phyloP scores from a whole-genome alignment of 2,797 vertebrate species.

The Lagocephalus sceleratus region DNA sequence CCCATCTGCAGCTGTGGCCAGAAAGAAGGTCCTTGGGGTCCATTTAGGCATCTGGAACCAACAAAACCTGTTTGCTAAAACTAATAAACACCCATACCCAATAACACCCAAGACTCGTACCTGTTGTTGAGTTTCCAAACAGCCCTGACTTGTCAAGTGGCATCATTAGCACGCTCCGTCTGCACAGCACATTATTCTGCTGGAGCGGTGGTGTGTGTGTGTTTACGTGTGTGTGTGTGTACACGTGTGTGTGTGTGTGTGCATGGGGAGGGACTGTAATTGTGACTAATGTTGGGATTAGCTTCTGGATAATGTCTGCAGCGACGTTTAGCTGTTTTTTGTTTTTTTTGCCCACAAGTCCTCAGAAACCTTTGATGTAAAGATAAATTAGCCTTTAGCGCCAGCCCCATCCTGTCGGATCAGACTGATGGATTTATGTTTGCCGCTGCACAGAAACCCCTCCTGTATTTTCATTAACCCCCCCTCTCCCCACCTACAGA shows the following conservation, averaged over 20 bases:
- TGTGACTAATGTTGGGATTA: neutral
- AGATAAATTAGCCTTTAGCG: too few relatives aligned
- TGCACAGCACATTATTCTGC: too few relatives aligned
- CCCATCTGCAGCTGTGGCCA: too few relatives aligned
- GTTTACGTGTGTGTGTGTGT: too few relatives aligned
- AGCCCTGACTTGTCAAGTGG: neutral
- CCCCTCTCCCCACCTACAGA: too few relatives aligned
- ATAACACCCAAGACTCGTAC: neutral
- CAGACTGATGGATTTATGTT: slow-evolving; percentile 24
- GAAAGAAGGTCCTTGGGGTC: too few relatives aligned
- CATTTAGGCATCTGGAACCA: neutral
- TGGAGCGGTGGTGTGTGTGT: too few relatives aligned
- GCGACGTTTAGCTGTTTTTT: slow-evolving; percentile 4
- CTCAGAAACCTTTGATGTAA: neutral
- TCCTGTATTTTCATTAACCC: too few relatives aligned
- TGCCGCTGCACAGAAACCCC: neutral
- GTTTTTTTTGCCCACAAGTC: slow-evolving; percentile 1
- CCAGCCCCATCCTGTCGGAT: neutral
- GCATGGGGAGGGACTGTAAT: too few relatives aligned
- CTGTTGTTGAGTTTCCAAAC: neutral
- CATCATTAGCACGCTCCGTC: too few relatives aligned
- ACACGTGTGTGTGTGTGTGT: too few relatives aligned
- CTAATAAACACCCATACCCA: neutral
- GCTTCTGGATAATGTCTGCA: neutral
- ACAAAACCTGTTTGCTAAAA: neutral